These are phyloP conservation scores for Drosophila insularis DNA, from an alignment of 1,140 invertebrate genomes.

Conservation along the genomic window DNA sequence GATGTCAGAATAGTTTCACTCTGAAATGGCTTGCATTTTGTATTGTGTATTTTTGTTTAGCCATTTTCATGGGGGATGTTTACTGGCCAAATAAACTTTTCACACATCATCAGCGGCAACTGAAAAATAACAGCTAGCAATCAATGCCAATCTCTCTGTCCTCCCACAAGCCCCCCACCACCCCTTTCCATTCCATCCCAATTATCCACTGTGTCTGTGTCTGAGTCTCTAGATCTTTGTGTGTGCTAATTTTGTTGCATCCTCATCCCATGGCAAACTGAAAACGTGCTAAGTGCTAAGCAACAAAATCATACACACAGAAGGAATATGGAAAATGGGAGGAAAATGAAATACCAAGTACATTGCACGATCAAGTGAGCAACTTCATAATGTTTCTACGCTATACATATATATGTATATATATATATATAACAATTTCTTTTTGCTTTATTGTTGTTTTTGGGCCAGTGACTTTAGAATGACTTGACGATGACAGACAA, in stretches of 20 bases:
- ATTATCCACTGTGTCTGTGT: not conserved
- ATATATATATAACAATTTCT: not conserved
- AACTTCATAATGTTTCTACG: constrained; percentile 67
- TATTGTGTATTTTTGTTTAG: constrained; percentile 68
- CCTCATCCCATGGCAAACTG: constrained; percentile 3
- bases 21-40: constrained; percentile 20
- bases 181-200: no score
- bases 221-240: not conserved
- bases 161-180: not conserved
- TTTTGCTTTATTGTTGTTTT: constrained; percentile 29
- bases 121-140: constrained; percentile 48
- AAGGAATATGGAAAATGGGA: constrained; percentile 10
- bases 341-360: constrained; percentile 36
- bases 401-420: not conserved
- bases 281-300: constrained; percentile 71
- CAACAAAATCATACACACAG: constrained; percentile 53
- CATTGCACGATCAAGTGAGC: constrained; percentile 82
- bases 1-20: constrained; percentile 22
- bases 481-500: constrained; percentile 43
- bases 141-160: constrained; percentile 59
- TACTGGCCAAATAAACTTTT: constrained; percentile 77
- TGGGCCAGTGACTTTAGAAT: constrained; percentile 78
- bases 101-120: constrained; percentile 67
- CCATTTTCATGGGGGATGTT: constrained; percentile 65
- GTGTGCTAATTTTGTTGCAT: constrained; percentile 48